Percentiles rank a stretch among this genome's conserved stretches.
Conservation (phyloP, 2,888 invertebrate genomes). For the Nemoura dubitans region DNA sequence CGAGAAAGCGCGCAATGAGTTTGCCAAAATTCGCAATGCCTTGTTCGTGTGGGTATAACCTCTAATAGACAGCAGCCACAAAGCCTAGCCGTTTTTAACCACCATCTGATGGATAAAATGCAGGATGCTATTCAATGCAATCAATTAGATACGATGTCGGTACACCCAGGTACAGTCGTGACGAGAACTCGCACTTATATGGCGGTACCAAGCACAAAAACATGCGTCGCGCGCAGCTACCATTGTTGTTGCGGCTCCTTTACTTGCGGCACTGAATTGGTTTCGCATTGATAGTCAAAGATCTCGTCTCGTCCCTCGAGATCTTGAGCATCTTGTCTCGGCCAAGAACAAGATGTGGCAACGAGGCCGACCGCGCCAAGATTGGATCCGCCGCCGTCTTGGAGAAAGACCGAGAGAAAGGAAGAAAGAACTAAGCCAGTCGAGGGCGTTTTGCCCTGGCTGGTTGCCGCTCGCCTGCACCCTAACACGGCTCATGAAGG, state of each 20-base stretch:
- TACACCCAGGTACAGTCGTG: background rate
- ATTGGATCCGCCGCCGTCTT: background rate
- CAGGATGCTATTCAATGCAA: background rate
- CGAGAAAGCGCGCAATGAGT: background rate
- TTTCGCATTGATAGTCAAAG: conserved; percentile 3
- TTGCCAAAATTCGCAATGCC: background rate
- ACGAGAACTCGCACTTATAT: background rate
- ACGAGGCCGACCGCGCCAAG: background rate
- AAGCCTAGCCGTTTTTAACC: background rate
- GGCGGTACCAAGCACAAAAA: background rate
- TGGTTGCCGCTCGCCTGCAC: background rate
- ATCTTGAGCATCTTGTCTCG: background rate
- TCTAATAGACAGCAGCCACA: background rate
- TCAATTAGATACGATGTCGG: background rate
- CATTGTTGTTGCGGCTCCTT: background rate
- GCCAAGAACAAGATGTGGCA: conserved; percentile 9
- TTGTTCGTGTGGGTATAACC: background rate
- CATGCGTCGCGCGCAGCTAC: background rate
- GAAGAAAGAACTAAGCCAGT: conserved; percentile 15
- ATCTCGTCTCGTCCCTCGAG: background rate
- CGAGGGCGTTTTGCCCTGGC: background rate
- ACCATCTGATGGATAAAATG: background rate
- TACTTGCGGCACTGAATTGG: background rate
- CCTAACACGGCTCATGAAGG: background rate
- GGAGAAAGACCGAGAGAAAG: background rate